These are phyloP conservation scores for Leptodactylus fallax DNA, from an alignment of 2,797 vertebrate species.

Conservation along the genomic window DNA sequence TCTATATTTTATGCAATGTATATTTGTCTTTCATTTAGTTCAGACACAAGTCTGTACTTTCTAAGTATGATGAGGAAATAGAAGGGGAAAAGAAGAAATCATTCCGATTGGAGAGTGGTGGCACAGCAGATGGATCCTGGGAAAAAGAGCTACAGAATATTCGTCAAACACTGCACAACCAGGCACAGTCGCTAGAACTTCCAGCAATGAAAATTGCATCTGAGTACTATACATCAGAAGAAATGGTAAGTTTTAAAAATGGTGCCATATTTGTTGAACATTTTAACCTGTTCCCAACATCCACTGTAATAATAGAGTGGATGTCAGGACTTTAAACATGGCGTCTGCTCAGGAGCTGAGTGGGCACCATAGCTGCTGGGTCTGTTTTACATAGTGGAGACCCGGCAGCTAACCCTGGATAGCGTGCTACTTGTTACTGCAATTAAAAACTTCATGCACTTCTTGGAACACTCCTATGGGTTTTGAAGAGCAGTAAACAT, in stretches of 20 bases:
- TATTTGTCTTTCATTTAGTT: constrained; percentile 65
- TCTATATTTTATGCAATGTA: no score
- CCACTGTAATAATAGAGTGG: no score
- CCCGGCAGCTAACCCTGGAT: no score
- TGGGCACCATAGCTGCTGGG: no score
- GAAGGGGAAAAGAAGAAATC: constrained; percentile 90
- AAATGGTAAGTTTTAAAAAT: constrained; percentile 80
- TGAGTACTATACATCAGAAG: constrained; percentile 87
- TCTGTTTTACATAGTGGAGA: no score
- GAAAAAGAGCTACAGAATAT: constrained; percentile 87
- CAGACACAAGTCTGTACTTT: constrained; percentile 80
- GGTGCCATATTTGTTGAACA: not conserved
- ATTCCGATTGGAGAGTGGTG: constrained; percentile 83
- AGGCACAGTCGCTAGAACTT: constrained; percentile 85
- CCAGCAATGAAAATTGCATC: constrained; percentile 80
- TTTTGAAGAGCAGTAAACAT: no score
- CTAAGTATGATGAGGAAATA: constrained; percentile 93
- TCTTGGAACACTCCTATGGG: no score
- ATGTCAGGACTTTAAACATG: no score
- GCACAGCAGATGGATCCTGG: constrained; percentile 81
- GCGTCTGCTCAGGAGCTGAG: no score
- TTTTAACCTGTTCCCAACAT: no score
- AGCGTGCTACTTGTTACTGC: no score
- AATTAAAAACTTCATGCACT: no score
- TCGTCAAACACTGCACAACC: constrained; percentile 79